These are phyloP conservation scores for Patella ulyssiponensis DNA, from an alignment of 2,888 invertebrate genomes.

Conservation along the genomic window DNA sequence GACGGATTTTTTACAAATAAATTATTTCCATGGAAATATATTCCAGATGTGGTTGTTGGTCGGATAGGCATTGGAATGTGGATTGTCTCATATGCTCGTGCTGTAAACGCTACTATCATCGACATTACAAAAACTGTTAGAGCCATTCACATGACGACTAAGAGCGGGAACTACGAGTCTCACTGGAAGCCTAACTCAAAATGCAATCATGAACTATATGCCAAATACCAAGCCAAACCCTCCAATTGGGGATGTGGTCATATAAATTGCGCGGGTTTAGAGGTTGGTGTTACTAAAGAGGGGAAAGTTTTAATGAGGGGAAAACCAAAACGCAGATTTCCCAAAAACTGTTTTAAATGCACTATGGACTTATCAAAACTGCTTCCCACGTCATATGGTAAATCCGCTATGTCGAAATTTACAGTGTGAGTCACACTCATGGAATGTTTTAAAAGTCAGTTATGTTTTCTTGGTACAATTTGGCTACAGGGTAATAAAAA, in stretches of 20 bases:
- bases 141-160: conserved; percentile 18
- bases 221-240: background rate
- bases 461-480: too few relatives aligned
- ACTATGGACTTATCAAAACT: background rate
- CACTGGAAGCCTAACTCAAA: conserved; percentile 12
- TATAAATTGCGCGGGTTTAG: background rate
- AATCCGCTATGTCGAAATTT: too few relatives aligned
- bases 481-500: too few relatives aligned
- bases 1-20: conserved; percentile 15
- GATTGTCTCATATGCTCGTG: conserved; percentile 15
- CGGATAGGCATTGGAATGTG: conserved; percentile 15
- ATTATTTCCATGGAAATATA: conserved; percentile 18
- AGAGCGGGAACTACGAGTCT: conserved; percentile 11
- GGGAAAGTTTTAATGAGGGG: background rate
- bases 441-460: too few relatives aligned
- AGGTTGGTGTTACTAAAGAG: background rate
- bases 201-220: conserved; percentile 12
- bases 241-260: conserved; percentile 15
- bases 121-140: conserved; percentile 15
- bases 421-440: too few relatives aligned
- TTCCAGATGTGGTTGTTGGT: conserved; percentile 13
- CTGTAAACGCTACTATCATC: conserved; percentile 16
- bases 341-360: background rate
- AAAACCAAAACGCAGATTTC: background rate
- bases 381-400: background rate